These are phyloP conservation scores for Dynastes hyllus DNA, from an alignment of 2,888 invertebrate genomes.

Conservation along the genomic window DNA sequence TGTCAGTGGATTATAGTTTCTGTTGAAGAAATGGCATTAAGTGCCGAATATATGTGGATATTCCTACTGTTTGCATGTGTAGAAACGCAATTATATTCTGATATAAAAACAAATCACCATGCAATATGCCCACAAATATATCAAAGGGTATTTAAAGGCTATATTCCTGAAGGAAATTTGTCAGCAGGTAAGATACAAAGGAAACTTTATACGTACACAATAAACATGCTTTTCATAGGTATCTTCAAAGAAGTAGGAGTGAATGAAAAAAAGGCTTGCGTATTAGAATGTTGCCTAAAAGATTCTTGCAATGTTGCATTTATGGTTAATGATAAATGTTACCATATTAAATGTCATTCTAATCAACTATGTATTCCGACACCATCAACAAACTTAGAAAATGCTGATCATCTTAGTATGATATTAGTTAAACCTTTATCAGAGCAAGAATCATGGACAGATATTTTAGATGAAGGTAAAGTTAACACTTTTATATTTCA, in stretches of 20 bases:
- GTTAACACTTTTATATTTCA: neutral
- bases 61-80: conserved; percentile 46
- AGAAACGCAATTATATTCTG: conserved; percentile 50
- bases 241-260: conserved; percentile 72
- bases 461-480: conserved; percentile 64
- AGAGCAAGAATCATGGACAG: conserved; percentile 74
- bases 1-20: neutral
- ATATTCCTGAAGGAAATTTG: conserved; percentile 66
- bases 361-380: conserved; percentile 83
- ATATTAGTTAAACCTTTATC: conserved; percentile 83
- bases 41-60: neutral
- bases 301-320: conserved; percentile 86
- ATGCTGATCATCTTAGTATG: conserved; percentile 80
- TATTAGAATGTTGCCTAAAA: conserved; percentile 79
- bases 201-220: too few species aligned
- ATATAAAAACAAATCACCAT: conserved; percentile 54
- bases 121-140: conserved; percentile 65
- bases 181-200: conserved; percentile 62
- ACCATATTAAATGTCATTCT: conserved; percentile 82
- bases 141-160: conserved; percentile 65
- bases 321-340: conserved; percentile 84
- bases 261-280: conserved; percentile 77
- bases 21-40: conserved; percentile 44
- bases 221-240: conserved; percentile 45
- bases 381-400: conserved; percentile 74